These are phyloP conservation scores for Ichneumoninae sp. DNA, from an alignment of 2,888 invertebrate genomes.

Conservation along the genomic window DNA sequence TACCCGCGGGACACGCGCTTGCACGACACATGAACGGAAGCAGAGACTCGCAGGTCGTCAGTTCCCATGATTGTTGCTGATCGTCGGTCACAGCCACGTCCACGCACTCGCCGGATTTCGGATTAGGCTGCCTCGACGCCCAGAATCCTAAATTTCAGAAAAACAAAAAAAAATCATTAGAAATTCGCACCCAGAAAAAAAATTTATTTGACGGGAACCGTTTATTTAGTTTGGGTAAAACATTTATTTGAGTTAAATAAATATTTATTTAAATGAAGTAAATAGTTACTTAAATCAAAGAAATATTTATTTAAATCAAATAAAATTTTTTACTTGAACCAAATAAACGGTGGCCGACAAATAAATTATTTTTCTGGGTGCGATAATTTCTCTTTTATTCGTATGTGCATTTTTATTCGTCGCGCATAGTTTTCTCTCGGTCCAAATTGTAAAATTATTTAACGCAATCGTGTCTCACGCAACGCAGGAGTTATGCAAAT, in stretches of 20 bases:
- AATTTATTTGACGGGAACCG: no score
- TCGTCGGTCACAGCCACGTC: constrained; percentile 89
- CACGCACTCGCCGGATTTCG: constrained; percentile 95
- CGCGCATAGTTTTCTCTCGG: constrained; percentile 26
- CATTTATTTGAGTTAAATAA: no score
- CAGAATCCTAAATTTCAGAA: constrained; percentile 89
- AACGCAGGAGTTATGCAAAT: constrained; percentile 56
- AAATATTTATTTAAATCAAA: no score
- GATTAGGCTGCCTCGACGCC: constrained; percentile 95
- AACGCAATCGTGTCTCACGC: constrained; percentile 28
- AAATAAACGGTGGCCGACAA: no score
- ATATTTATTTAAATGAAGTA: no score
- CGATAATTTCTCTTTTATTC: constrained; percentile 35
- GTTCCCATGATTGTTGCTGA: constrained; percentile 95
- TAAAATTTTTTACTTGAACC: no score
- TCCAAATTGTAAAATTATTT: constrained; percentile 10
- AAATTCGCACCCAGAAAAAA: neutral
- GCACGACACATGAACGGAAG: constrained; percentile 97
- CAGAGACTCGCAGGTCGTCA: constrained; percentile 97
- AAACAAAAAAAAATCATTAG: constrained; percentile 4
- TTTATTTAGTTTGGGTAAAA: no score
- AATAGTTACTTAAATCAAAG: no score
- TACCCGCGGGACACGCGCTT: constrained; percentile 94
- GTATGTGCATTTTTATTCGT: neutral
- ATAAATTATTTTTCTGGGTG: no score